Percentiles rank a stretch among this genome's conserved stretches.
phyloP scores from a whole-genome alignment of 2,113 vertebrate genomes.

The Machaerirhynchus nigripectus region DNA sequence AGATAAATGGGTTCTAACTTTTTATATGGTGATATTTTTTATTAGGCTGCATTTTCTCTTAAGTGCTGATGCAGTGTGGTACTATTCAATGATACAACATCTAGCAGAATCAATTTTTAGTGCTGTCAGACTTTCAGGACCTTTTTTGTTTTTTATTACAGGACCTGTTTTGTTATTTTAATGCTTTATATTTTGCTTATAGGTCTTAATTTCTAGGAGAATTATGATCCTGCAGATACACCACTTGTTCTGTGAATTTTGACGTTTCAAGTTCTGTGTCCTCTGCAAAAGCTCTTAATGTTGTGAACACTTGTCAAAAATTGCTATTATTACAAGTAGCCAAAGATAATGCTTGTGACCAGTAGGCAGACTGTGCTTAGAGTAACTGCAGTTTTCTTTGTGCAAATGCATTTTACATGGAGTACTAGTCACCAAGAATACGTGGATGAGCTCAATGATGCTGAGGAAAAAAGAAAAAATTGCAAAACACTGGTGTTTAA shows the following conservation, averaged over 20 bases:
- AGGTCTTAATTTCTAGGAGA: neutral
- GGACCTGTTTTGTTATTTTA: neutral
- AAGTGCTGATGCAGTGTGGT: neutral
- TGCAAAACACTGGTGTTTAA: neutral
- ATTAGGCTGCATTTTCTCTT: neutral
- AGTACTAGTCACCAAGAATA: neutral
- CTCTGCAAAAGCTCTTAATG: neutral
- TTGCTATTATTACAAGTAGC: neutral
- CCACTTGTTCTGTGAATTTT: neutral
- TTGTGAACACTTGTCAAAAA: neutral
- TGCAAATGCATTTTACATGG: neutral
- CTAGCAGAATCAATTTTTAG: neutral
- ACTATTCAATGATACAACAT: neutral
- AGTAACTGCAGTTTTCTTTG: neutral
- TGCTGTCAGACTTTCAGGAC: neutral
- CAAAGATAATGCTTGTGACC: neutral
- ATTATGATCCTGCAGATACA: neutral
- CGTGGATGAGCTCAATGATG: neutral
- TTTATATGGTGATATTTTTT: neutral
- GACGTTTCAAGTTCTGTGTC: neutral
- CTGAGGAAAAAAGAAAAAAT: neutral
- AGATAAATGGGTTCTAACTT: neutral
- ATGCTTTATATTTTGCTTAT: neutral
- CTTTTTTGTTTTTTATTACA: neutral
- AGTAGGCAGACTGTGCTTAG: neutral